Base-by-base conservation (phyloP, 1,140 invertebrate genomes). In the Drosophila neocordata region DNA sequence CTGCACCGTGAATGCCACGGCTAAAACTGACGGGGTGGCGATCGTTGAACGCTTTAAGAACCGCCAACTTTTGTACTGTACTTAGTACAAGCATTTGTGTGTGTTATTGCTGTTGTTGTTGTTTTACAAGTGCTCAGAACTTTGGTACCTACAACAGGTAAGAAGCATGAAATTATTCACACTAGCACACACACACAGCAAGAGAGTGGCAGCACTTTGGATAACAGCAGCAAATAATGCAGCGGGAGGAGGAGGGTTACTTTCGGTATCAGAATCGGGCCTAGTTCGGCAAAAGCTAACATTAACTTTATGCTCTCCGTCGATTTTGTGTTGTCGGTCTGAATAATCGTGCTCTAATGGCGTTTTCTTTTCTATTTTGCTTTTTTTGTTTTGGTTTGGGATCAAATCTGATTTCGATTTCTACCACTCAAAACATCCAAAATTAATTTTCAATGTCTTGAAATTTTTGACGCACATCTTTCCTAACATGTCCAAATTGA, bases 1-100 rank as follows among this genome's bases (percentile, higher is more conserved):
- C 41, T 88, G 83, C 41, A 6, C 82, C 71, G 79, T 68, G 62
- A 78, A 87, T 82, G 82, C 82, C 82, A 74, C 83, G 79, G 82
- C 83, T 87, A 56, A 75, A 88, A 87, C 82, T 85, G 75, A 87
- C 65, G 59, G 65, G 48, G 63, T 44, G 57, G 22, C 55, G 48
- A 41, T 65, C 75, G 77, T 62, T 62, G 27, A 70, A 71, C 75
- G 79, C 83, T 82, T 79, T 88, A 87, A 87, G 82, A 87, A 88
- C 83, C 79, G 72, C 57, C 77, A 73, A 76, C 41, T 18, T 20
- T 48, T 20, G 18, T n/a, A n/a, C 41, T 48, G 74, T 67, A 61
- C 55, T 59, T 34, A 35, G 15, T 67, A 48, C 62, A 76, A 52
- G 60, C 27, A 31, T 31, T 31, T 31, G 27, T 31, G 2, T 31